Evolutionary conservation across 2,888 invertebrate genomes (phyloP), one percentile per base, ranked within the genome.

Genomic region (Atherix ibis): DNA sequence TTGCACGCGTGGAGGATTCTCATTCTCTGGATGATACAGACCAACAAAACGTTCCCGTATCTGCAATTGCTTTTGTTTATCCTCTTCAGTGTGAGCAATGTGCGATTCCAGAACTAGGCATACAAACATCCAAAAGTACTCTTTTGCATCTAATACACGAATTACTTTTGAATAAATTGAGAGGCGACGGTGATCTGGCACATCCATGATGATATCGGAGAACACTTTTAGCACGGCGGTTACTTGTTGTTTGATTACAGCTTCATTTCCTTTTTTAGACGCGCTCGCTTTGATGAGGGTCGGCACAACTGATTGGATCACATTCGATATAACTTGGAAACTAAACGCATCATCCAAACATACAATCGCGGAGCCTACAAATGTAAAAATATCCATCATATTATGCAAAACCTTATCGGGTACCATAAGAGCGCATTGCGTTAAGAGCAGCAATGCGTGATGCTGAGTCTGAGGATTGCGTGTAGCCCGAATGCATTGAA

Each of bases 371-470:
- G 83, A 83, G 1, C 97, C 97, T 77, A 98, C 91, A 52, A 97
- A 98, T 0, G 95, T 94, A 54, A 98, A 98, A 46, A 98, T 85
- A 15, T 89, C 80, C 76, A 97, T 92, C 4, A 94, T 82, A 49
- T 94, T 88, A 51, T 88, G 82, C 12, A 95, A 63, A 1, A 97
- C 87, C 61, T 81, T 76, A 39, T 78, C 73, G 0, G 89, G 89
- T 37, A 82, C 67, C 49, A 85, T 67, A 18, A 68, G 67, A 0
- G 89, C 85, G 10, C 81, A 76, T 37, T 80, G 71, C 0, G 84
- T 75, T 2, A 97, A 65, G 2, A 95, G 66, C 18, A 89, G 66
- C 35, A 97, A 63, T 0, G 94, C 89, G 48, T 92, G 88, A 48
- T 94, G 84, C 51, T 97, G 94, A 0, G 94, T 92, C 60, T 94